Evolutionary conservation across 2,888 invertebrate species (phyloP).

Genomic region (Allophyes oxyacanthae): DNA sequence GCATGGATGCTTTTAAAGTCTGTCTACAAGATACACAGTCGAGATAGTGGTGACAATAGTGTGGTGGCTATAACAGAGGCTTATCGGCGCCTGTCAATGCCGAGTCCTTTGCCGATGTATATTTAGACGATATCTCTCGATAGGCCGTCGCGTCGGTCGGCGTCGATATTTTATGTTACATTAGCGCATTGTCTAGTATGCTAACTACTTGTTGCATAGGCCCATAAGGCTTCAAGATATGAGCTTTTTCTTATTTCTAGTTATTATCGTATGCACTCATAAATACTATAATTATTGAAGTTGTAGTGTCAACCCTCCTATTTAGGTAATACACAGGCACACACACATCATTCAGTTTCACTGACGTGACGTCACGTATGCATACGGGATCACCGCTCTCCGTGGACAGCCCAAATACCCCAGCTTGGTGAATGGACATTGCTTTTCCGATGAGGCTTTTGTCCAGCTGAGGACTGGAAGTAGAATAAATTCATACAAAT

Average conservation of each 20-base stretch:
- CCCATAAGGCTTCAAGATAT: not conserved
- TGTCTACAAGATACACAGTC: constrained; percentile 3
- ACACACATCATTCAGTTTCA: too few relatives aligned
- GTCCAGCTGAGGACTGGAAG: too few relatives aligned
- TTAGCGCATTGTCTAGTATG: not conserved
- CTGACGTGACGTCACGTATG: too few relatives aligned
- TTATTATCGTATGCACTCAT: too few relatives aligned
- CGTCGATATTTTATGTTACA: not conserved
- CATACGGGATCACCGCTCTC: too few relatives aligned
- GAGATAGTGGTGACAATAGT: constrained; percentile 3
- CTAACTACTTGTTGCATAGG: not conserved
- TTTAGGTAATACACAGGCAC: too few relatives aligned
- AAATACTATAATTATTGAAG: too few relatives aligned
- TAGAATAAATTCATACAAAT: too few relatives aligned
- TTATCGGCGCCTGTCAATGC: constrained; percentile 2
- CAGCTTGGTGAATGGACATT: too few relatives aligned
- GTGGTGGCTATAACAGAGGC: not conserved
- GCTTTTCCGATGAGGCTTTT: too few relatives aligned
- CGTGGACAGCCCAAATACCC: too few relatives aligned
- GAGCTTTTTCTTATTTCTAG: not conserved
- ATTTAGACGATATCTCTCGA: constrained; percentile 4
- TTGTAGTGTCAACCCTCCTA: too few relatives aligned
- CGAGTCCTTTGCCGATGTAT: not conserved
- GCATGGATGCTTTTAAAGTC: not conserved
- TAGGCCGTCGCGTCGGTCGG: not conserved